phyloP scores from a whole-genome alignment of 2,888 invertebrate species.

The Harpalus rufipes region DNA sequence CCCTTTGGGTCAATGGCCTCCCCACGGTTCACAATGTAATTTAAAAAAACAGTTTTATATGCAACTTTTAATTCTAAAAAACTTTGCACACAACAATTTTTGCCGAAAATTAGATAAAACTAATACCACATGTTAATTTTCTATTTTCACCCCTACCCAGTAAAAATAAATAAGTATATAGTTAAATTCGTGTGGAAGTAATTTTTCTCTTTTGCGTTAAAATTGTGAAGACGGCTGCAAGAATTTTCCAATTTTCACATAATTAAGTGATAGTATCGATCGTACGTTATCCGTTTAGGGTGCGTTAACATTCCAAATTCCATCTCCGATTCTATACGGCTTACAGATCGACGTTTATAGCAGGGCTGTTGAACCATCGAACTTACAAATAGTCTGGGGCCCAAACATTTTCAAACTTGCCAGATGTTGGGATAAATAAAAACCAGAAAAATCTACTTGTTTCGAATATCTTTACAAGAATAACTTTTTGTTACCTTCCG shows the following conservation, averaged over 20 bases:
- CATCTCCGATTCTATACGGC: background rate
- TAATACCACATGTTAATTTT: too few relatives aligned
- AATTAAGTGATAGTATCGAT: background rate
- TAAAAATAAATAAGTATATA: too few relatives aligned
- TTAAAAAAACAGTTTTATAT: too few relatives aligned
- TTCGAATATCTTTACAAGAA: too few relatives aligned
- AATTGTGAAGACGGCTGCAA: background rate
- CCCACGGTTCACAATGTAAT: too few relatives aligned
- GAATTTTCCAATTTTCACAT: background rate
- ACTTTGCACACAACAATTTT: too few relatives aligned
- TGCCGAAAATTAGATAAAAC: too few relatives aligned
- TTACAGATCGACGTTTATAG: background rate
- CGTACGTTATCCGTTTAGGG: background rate
- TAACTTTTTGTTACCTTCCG: too few relatives aligned
- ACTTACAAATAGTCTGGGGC: background rate
- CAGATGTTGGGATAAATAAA: background rate
- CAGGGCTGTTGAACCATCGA: background rate
- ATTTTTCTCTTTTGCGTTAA: background rate
- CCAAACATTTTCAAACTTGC: background rate
- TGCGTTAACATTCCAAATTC: background rate
- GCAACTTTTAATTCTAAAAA: too few relatives aligned
- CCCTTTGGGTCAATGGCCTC: too few relatives aligned
- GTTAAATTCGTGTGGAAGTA: too few relatives aligned
- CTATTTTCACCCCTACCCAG: too few relatives aligned
- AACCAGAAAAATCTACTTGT: background rate